Conservation (phyloP, 1,140 invertebrate genomes). For the Caenorhabditis brenneri region DNA sequence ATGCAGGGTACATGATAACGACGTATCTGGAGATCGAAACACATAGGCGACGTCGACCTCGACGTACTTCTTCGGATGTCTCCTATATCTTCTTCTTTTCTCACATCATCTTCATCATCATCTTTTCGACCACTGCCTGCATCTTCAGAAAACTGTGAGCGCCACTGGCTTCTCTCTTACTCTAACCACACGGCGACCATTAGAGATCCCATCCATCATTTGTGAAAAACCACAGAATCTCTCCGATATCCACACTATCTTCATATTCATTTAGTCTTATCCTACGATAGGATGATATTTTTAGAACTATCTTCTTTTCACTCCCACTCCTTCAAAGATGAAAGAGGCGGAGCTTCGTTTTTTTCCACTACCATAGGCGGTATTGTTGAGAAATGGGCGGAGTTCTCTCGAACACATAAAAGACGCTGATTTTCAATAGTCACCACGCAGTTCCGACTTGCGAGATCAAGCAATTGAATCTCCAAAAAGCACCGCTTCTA, state of each 20-base stretch:
- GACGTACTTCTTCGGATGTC: background rate
- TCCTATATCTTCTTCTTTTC: background rate
- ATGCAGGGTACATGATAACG: slow-evolving; percentile 18
- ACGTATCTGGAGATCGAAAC: slow-evolving; percentile 5
- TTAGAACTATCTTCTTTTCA: slow-evolving; percentile 3
- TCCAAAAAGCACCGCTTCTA: slow-evolving; percentile 23
- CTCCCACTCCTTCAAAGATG: background rate
- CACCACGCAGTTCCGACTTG: slow-evolving; percentile 32
- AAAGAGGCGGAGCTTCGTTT: no score
- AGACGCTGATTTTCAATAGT: background rate
- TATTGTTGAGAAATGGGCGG: background rate
- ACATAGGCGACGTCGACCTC: background rate
- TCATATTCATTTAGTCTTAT: background rate
- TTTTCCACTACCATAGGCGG: no score
- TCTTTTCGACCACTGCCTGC: background rate
- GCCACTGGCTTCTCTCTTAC: slow-evolving; percentile 4
- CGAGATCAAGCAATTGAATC: slow-evolving; percentile 43
- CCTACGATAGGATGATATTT: slow-evolving; percentile 27
- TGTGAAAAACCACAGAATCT: background rate
- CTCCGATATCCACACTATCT: background rate
- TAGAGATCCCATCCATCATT: slow-evolving; percentile 34
- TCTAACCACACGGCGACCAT: slow-evolving; percentile 27
- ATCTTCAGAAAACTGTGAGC: slow-evolving; percentile 35
- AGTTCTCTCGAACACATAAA: slow-evolving; percentile 25
- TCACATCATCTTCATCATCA: background rate